Conservation (phyloP, 2,888 invertebrate genomes). For the Pachliopta kotzebuea region DNA sequence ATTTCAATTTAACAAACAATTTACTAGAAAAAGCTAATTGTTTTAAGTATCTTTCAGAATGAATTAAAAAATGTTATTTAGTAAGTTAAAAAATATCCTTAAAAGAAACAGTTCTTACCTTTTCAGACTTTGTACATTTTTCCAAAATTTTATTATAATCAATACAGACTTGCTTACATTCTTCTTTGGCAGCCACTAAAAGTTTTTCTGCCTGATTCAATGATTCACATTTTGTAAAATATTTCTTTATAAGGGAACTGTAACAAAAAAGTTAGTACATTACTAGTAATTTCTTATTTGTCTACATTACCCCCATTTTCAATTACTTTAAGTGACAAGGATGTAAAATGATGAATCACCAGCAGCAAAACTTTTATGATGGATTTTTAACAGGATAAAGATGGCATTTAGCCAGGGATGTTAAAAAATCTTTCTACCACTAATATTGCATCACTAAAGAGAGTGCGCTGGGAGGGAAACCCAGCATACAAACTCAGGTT, state of each 20-base stretch:
- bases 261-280: slow-evolving; percentile 33
- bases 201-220: slow-evolving; percentile 43
- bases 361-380: too few species aligned
- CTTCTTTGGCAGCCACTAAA: slow-evolving; percentile 47
- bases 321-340: too few species aligned
- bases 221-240: slow-evolving; percentile 41
- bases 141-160: slow-evolving; percentile 49
- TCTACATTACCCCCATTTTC: not conserved
- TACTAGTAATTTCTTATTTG: not conserved
- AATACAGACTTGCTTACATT: slow-evolving; percentile 52
- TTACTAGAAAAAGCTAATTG: too few species aligned
- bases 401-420: too few species aligned
- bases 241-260: slow-evolving; percentile 51
- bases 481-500: too few species aligned
- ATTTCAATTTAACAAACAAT: too few species aligned
- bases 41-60: too few species aligned
- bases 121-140: slow-evolving; percentile 46
- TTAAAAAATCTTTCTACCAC: too few species aligned
- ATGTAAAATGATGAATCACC: too few species aligned
- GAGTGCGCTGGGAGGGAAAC: too few species aligned
- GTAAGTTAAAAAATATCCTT: not conserved
- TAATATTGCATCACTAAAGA: too few species aligned
- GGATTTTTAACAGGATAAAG: too few species aligned
- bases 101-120: slow-evolving; percentile 42
- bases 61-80: not conserved